Conservation (phyloP, 2,797 vertebrate genomes). For the Caiman crocodilus region DNA sequence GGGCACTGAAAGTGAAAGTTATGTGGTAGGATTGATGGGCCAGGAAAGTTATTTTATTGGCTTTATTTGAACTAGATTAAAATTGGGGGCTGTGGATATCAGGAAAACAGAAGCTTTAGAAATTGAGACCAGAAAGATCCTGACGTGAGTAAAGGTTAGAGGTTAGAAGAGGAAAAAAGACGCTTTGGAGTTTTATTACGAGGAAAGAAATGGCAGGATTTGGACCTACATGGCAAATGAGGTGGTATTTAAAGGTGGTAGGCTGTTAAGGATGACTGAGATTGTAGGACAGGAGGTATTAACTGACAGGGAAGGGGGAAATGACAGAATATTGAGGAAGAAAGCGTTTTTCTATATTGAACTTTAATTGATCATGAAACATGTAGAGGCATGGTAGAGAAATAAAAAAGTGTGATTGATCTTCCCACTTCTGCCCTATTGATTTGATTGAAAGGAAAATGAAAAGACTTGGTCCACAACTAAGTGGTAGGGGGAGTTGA, state of each 20-base stretch:
- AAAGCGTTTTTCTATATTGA: not conserved
- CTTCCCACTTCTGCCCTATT: no score
- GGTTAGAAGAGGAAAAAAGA: no score
- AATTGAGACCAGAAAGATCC: not conserved
- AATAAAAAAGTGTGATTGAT: not conserved
- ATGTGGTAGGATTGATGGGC: no score
- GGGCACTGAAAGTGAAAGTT: no score
- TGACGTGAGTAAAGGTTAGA: not conserved
- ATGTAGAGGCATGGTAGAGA: not conserved
- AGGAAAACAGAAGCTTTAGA: not conserved
- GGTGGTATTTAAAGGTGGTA: not conserved
- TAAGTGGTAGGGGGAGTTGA: not conserved
- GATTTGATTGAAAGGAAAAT: no score
- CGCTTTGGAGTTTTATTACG: not conserved
- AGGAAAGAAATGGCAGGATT: not conserved
- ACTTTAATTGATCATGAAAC: not conserved
- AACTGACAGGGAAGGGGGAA: not conserved
- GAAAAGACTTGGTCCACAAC: not conserved
- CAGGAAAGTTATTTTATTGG: no score
- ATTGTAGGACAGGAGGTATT: not conserved
- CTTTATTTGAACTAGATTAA: no score
- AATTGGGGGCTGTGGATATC: no score
- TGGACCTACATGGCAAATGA: not conserved
- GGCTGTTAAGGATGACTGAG: not conserved
- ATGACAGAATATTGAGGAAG: not conserved